Evolutionary conservation across 2,797 vertebrate genomes (phyloP), one percentile per base, ranked within the genome.

Genomic region (Ptychadena robeensis): DNA sequence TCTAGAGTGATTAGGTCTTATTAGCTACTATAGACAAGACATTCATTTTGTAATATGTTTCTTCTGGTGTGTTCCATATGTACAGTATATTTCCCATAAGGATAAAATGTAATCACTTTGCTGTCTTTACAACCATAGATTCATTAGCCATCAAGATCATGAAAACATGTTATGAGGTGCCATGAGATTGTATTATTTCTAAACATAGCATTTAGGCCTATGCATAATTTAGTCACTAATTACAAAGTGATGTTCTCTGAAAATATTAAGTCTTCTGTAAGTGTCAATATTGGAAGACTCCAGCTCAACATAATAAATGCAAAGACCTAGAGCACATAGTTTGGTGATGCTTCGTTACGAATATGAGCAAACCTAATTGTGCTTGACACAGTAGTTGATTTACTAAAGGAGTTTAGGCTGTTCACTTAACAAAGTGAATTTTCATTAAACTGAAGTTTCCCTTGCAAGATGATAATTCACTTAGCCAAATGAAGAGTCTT

Each of bases 161-260:
- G 63, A 12, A 53, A 28, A 67, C 25, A 27, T n/a, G 2, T 32
- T 44, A 48, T 66, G 38, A 77, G 37, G 63, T 10, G 4, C 44
- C 63, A 25, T 53, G 38, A 53, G 66, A 78, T 35, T 53, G 76
- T 35, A 37, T 18, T 37, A 15, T 61, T 27, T 68, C 22, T 44
- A 57, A 67, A 66, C 32, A 66, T 32, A 32, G n/a, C 22, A 66
- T 53, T 48, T 27, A 48, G 63, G 44, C 27, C 8, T 32, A 53
- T 53, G 40, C 63, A 67, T 67, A 22, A 30, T 38, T 64, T 44
- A 30, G 25, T 15, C 73, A 22, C 10, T 27, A 64, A 40, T 40
- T 65, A 75, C 5, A 65, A 5, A 32, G 48, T 35, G 53, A 63
- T 18, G 37, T 8, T 15, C 27, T 22, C 9, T 27, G 6, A 30